phyloP scores from a whole-genome alignment of 2,113 vertebrate species.

The Neofelis nebulosa region DNA sequence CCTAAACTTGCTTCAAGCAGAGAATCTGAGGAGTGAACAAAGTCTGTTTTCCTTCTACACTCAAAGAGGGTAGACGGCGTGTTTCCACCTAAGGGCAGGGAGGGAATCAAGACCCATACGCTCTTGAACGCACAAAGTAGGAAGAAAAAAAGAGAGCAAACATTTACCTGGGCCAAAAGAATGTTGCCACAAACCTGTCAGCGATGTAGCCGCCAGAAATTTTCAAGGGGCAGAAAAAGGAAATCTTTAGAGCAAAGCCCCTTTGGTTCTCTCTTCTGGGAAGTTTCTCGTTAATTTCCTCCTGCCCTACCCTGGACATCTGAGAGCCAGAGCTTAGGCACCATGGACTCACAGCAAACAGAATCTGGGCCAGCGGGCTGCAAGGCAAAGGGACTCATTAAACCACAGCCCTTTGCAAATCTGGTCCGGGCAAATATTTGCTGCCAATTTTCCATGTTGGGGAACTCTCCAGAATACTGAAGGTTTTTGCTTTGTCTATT shows the following conservation, averaged over 20 bases:
- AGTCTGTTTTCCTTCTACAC: conserved; percentile 15
- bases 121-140: not conserved
- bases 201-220: not conserved
- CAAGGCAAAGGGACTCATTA: not conserved
- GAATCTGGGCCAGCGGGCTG: not conserved
- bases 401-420: not conserved
- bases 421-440: not conserved
- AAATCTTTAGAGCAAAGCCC: not conserved
- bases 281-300: conserved; percentile 22
- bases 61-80: not conserved
- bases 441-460: not conserved
- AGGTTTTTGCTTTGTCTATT: not conserved
- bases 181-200: conserved; percentile 31
- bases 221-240: conserved; percentile 32
- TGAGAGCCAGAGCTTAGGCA: not conserved
- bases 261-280: not conserved
- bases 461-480: not conserved
- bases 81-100: conserved; percentile 2
- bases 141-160: not conserved
- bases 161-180: conserved; percentile 1
- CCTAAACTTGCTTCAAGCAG: conserved; percentile 46
- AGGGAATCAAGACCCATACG: not conserved
- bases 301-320: not conserved
- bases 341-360: not conserved
- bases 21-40: conserved; percentile 18